Conservation (phyloP, 1,140 invertebrate genomes). For the Lordiphosa stackelbergi region DNA sequence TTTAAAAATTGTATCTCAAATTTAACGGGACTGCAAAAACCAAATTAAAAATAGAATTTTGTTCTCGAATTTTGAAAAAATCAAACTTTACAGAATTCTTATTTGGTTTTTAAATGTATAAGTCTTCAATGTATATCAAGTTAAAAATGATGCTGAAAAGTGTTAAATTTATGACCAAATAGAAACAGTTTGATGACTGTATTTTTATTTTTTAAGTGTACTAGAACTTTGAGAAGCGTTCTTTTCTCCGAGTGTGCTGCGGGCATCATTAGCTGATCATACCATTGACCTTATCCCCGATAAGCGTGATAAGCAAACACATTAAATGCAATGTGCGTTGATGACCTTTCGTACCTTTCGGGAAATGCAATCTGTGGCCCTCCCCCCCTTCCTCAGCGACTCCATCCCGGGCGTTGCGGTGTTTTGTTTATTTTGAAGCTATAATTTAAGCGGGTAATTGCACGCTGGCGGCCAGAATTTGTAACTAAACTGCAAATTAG, state of each 20-base stretch:
- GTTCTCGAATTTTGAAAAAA: too few species aligned
- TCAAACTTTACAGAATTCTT: too few species aligned
- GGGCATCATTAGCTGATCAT: slow-evolving; percentile 58
- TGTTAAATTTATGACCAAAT: too few species aligned
- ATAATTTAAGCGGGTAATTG: slow-evolving; percentile 78
- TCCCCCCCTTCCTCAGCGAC: slow-evolving; percentile 14
- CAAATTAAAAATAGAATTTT: too few species aligned
- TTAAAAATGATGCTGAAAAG: too few species aligned
- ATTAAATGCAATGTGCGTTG: slow-evolving; percentile 46
- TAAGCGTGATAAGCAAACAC: slow-evolving; percentile 62
- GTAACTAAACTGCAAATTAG: slow-evolving; percentile 79
- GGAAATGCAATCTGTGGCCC: not conserved
- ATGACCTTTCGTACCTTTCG: slow-evolving; percentile 23
- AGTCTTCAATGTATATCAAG: too few species aligned
- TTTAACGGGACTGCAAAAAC: too few species aligned
- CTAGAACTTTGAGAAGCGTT: too few species aligned
- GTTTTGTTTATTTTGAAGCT: slow-evolving; percentile 78
- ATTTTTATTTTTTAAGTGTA: too few species aligned
- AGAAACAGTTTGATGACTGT: too few species aligned
- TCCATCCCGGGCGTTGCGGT: slow-evolving; percentile 59
- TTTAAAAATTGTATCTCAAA: too few species aligned
- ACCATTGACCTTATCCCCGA: slow-evolving; percentile 34
- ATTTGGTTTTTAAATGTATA: too few species aligned
- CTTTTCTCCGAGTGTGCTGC: not conserved
- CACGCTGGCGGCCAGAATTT: slow-evolving; percentile 78